These are phyloP conservation scores for Kryptolebias ocellatus DNA, from an alignment of 2,797 vertebrate genomes.

Conservation along the genomic window DNA sequence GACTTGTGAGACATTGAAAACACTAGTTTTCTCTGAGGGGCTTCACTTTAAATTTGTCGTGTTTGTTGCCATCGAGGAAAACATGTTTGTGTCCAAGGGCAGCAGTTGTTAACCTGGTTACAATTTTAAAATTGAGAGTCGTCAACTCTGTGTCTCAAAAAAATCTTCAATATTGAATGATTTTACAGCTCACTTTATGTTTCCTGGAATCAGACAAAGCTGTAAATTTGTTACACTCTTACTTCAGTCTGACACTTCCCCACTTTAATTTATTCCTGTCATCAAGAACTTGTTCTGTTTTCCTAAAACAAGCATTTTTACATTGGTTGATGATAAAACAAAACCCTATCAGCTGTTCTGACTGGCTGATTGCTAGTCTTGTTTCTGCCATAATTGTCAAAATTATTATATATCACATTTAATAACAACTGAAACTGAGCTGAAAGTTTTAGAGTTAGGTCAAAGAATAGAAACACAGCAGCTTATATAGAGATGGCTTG, in stretches of 20 bases:
- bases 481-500: too few species aligned
- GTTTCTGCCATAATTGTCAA: background rate
- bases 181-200: background rate
- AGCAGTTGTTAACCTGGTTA: slow-evolving; percentile 14
- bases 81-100: slow-evolving; percentile 23
- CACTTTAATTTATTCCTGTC: too few species aligned
- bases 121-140: slow-evolving; percentile 4
- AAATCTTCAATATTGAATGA: background rate
- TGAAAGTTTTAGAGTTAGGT: too few species aligned
- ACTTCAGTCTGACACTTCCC: too few species aligned
- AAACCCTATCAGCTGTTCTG: background rate
- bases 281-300: too few species aligned
- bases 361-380: background rate
- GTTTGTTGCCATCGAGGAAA: slow-evolving; percentile 6
- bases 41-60: slow-evolving; percentile 5
- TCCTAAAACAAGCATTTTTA: too few species aligned
- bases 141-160: background rate
- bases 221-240: background rate
- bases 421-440: too few species aligned
- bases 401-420: background rate
- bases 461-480: background rate
- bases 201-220: background rate
- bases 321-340: too few species aligned
- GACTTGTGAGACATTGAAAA: slow-evolving; percentile 16
- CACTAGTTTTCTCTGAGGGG: slow-evolving; percentile 17